Evolutionary conservation across 2,797 vertebrate species (phyloP), one percentile per base, ranked within the genome.

Genomic region (Acanthurus lineatus): DNA sequence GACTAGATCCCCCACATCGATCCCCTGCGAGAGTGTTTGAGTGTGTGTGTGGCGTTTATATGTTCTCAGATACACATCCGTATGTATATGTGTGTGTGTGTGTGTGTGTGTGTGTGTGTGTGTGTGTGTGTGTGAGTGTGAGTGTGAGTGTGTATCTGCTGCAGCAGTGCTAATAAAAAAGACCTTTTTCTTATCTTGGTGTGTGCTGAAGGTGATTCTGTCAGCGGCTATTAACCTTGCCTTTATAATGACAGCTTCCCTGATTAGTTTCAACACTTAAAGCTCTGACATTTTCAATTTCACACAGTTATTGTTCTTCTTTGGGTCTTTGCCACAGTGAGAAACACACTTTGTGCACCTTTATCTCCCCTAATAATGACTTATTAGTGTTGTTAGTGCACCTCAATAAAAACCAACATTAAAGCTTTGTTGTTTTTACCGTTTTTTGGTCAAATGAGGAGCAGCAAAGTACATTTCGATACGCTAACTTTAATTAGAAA

Each of bases 181-280:
- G 73, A 25, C 25, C 69, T 86, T 87, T 91, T 87, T 93, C 94
- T 98, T 98, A 98, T 98, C 97, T 96, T 92, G 95, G 96, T 94
- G 94, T 91, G 94, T 96, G 95, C 95, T 96, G 93, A 94, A 95
- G 95, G 95, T 93, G 94, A 91, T 96, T 94, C 95, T 95, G 96
- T 96, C 96, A 94, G 95, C 93, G 87, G 78, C 95, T 96, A 97
- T 97, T 98, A 98, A 97, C 96, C 96, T 96, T 95, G 94, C 93
- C 83, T 96, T 96, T 86, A 87, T 96, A 96, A 96, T 95, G 96
- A 96, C 88, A 96, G 94, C 95, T 95, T 89, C 90, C 91, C 96
- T 96, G 97, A 97, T 98, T 97, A 98, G 96, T 94, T 82, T 83
- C 77, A 79, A 87, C 91, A 96, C 96, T 96, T 95, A 90, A 92